Conservation (phyloP, 2,113 vertebrate genomes). For the Butorides virescens region DNA sequence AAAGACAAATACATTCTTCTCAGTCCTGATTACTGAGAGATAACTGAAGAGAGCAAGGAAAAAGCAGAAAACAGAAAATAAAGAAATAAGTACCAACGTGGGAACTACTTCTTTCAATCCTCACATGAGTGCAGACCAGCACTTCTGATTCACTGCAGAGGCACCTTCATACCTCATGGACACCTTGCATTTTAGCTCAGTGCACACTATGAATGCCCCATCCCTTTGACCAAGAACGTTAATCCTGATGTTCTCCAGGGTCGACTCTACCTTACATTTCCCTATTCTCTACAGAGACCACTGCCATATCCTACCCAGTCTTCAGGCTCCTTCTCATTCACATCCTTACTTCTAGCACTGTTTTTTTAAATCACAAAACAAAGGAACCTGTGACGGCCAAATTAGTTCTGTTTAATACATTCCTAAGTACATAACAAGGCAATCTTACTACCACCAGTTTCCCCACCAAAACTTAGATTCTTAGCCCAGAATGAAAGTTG, state of each 20-base stretch:
- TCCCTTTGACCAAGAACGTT: fast-evolving
- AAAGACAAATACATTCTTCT: not conserved
- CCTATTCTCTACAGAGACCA: not conserved
- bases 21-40: not conserved
- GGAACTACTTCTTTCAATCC: not conserved
- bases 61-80: not conserved
- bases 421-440: not conserved
- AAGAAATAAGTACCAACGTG: not conserved
- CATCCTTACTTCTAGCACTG: not conserved
- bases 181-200: fast-evolving
- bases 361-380: not conserved
- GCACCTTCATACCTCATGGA: fast-evolving
- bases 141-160: not conserved
- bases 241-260: not conserved
- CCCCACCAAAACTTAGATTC: not conserved
- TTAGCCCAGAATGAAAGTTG: not conserved
- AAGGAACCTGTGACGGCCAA: not conserved
- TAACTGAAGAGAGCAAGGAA: not conserved
- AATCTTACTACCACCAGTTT: not conserved
- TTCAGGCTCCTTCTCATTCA: not conserved
- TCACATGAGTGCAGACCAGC: not conserved
- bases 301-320: not conserved
- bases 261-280: not conserved
- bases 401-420: not conserved
- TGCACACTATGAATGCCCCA: fast-evolving